Percentiles rank a stretch among this genome's conserved stretches.
Conservation (phyloP, 2,888 invertebrate genomes). For the Aleiodes testaceus region DNA sequence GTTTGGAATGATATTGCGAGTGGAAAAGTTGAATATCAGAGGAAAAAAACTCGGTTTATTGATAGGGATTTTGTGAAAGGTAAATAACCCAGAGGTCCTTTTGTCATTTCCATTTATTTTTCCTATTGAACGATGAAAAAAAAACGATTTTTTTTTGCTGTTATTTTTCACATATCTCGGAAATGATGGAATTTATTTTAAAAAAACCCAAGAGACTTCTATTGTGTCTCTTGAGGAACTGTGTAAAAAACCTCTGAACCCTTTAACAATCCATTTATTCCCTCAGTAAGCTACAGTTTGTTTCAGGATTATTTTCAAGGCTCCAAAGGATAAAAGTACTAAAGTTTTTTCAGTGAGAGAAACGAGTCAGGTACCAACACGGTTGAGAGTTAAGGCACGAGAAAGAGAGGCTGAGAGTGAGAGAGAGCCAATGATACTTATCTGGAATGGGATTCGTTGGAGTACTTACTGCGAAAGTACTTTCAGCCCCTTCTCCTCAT, state of each 20-base stretch:
- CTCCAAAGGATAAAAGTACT: constrained; percentile 44
- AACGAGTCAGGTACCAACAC: constrained; percentile 16
- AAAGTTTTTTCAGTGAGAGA: constrained; percentile 51
- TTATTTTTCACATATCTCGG: neutral
- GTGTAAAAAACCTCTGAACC: too few species aligned
- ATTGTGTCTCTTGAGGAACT: too few species aligned
- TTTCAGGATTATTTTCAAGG: constrained; percentile 50
- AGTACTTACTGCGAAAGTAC: constrained; percentile 45
- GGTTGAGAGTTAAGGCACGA: constrained; percentile 10
- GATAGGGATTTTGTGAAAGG: too few species aligned
- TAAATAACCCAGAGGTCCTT: too few species aligned
- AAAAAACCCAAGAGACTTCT: constrained; percentile 4
- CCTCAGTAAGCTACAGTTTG: constrained; percentile 33
- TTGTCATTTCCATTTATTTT: neutral
- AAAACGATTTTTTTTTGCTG: neutral
- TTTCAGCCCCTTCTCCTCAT: constrained; percentile 3
- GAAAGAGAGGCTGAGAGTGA: neutral
- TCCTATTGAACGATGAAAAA: neutral
- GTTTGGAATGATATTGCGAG: too few species aligned
- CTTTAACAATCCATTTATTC: neutral
- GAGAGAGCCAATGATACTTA: constrained; percentile 48
- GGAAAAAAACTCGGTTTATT: too few species aligned
- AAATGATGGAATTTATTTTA: too few species aligned
- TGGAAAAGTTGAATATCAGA: too few species aligned
- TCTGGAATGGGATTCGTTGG: constrained; percentile 50